phyloP scores from a whole-genome alignment of 2,113 vertebrate genomes.

The Phaethornis superciliosus region DNA sequence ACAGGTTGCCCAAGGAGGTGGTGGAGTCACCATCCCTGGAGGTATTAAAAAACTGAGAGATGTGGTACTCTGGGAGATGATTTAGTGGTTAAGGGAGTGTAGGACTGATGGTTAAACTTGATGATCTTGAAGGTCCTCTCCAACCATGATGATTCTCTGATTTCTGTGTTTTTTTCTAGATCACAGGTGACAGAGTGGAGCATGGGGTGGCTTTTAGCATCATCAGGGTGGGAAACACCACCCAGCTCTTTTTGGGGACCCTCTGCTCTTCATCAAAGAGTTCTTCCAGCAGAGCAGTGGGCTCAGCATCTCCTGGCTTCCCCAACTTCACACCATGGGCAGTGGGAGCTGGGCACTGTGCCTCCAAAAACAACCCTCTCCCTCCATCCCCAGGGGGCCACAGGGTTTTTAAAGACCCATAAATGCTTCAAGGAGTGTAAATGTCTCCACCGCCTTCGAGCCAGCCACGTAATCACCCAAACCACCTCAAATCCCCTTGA shows the following conservation, averaged over 20 bases:
- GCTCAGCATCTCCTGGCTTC: neutral
- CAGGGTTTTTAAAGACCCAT: conserved; percentile 27
- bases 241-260: accelerated
- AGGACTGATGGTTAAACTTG: too few species aligned
- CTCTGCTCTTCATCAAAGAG: neutral
- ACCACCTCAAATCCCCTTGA: neutral
- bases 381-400: neutral
- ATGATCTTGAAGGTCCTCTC: too few species aligned
- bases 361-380: neutral
- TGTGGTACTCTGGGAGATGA: too few species aligned
- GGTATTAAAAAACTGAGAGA: too few species aligned
- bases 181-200: neutral
- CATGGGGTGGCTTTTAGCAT: neutral
- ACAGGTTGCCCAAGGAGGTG: too few species aligned
- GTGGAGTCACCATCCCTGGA: too few species aligned
- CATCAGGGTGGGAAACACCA: accelerated
- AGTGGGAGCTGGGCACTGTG: neutral
- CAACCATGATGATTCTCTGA: too few species aligned
- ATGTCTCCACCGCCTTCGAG: neutral
- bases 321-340: accelerated
- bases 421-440: neutral
- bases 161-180: too few species aligned
- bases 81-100: too few species aligned
- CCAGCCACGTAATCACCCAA: neutral
- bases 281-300: neutral